Percentiles rank a stretch among this genome's conserved stretches.
phyloP scores from a whole-genome alignment of 2,797 vertebrate species.

The Aphelocoma californica region DNA sequence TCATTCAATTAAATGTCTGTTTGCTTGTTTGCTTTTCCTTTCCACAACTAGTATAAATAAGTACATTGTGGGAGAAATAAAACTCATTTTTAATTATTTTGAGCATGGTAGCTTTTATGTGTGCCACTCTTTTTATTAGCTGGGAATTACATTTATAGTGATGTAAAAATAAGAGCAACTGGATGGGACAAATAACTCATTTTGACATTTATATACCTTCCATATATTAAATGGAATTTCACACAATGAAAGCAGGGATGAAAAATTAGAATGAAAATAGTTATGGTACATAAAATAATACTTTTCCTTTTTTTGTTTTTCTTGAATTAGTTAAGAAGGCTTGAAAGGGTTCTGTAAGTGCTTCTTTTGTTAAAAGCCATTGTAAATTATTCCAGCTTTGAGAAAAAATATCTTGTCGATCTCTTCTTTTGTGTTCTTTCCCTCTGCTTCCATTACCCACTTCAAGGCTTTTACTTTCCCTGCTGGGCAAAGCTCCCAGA shows the following conservation, averaged over 20 bases:
- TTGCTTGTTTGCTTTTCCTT: not conserved
- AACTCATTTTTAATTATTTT: not conserved
- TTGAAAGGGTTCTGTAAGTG: not conserved
- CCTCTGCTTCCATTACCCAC: not conserved
- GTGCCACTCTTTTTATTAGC: not conserved
- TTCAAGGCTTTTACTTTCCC: conserved; percentile 34
- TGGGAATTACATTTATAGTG: not conserved
- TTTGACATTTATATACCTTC: not conserved
- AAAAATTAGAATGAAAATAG: not conserved
- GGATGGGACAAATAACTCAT: not conserved
- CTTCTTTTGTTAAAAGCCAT: not conserved
- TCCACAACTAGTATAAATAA: not conserved
- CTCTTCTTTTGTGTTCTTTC: not conserved
- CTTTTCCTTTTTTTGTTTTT: not conserved
- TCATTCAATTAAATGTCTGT: not conserved
- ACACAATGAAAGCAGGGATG: not conserved
- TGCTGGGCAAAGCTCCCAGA: not conserved
- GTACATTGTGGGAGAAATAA: not conserved
- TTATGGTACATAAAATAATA: not conserved
- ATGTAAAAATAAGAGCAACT: not conserved
- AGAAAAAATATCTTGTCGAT: not conserved
- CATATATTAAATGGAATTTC: not conserved
- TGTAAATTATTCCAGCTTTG: not conserved
- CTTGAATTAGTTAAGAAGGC: not conserved
- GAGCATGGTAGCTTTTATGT: not conserved